Evolutionary conservation across 2,888 invertebrate genomes (phyloP).

Genomic region (Malacosoma neustria): DNA sequence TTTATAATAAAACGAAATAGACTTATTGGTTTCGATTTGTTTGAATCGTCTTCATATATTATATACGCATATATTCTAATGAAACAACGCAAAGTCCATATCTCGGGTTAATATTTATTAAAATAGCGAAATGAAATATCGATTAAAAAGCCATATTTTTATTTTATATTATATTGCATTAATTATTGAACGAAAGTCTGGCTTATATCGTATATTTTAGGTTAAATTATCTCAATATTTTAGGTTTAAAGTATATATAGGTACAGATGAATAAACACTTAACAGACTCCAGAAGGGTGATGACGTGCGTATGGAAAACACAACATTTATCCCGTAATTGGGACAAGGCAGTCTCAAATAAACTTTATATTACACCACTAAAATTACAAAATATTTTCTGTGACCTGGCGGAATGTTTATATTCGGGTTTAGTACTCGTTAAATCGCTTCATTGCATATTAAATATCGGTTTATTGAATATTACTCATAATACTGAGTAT

Average conservation of each 20-base stretch:
- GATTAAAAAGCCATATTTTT: no score
- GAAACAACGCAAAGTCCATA: no score
- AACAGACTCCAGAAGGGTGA: conserved; percentile 10
- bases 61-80: no score
- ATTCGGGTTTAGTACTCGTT: conserved; percentile 34
- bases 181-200: no score
- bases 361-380: conserved; percentile 38
- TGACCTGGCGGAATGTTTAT: conserved; percentile 29
- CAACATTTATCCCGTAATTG: conserved; percentile 23
- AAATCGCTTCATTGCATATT: conserved; percentile 7
- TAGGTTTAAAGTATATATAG: neutral
- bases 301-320: conserved; percentile 10
- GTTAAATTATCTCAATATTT: neutral
- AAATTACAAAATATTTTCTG: conserved; percentile 36
- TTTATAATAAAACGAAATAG: no score
- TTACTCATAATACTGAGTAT: no score
- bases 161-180: no score
- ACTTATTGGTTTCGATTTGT: no score
- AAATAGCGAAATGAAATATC: no score
- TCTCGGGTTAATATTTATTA: no score
- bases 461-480: conserved; percentile 11
- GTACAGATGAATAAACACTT: neutral
- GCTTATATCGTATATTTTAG: no score
- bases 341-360: conserved; percentile 41
- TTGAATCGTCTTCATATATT: no score